Percentiles rank a stretch among this genome's conserved stretches.
phyloP scores from a whole-genome alignment of 1,140 invertebrate genomes.

The Lepidotrigona ventralis region DNA sequence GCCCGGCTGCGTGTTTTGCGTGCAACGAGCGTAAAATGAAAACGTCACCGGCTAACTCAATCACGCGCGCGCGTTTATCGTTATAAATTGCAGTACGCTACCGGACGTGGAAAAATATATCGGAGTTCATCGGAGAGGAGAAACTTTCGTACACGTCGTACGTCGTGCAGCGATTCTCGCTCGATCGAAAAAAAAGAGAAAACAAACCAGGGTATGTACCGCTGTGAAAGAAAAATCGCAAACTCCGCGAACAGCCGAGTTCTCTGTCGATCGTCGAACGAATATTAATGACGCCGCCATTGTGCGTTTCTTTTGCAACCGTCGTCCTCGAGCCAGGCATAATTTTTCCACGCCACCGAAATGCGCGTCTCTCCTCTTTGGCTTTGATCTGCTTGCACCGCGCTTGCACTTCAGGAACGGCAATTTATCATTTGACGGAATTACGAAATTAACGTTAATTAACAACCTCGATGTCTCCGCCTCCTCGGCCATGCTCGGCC shows the following conservation, averaged over 20 bases:
- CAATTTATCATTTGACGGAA: constrained; percentile 62
- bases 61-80: background rate
- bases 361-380: constrained; percentile 6
- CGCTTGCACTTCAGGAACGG: constrained; percentile 10
- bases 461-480: constrained; percentile 10
- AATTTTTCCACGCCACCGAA: constrained; percentile 32
- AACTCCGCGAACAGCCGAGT: background rate
- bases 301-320: constrained; percentile 35
- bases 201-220: background rate
- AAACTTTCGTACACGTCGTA: background rate
- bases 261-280: constrained; percentile 17
- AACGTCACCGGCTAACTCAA: no score
- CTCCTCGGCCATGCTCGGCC: background rate
- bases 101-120: background rate
- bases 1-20: no score
- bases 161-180: background rate
- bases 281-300: constrained; percentile 20
- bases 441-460: constrained; percentile 64
- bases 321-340: background rate
- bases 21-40: no score
- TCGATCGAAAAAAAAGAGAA: background rate
- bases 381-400: constrained; percentile 33
- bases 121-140: background rate
- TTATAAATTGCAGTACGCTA: background rate
- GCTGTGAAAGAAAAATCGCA: background rate